A percentile compares a stretch with the other conserved stretches of the same genome.
Evolutionary conservation across 2,797 vertebrate genomes (phyloP).

Genomic region (Fringilla coelebs): DNA sequence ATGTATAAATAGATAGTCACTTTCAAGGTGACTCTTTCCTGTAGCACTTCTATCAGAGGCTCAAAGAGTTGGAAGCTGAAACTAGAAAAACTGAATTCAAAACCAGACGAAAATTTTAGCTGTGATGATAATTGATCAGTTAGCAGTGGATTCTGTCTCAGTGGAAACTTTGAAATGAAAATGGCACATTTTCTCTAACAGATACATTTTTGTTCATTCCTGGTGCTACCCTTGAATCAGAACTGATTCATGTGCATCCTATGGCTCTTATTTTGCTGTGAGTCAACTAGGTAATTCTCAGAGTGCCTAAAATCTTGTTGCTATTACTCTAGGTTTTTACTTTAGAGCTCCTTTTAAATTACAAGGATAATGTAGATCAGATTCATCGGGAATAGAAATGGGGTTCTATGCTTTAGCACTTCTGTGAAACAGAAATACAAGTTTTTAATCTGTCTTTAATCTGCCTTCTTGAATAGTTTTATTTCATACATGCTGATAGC

Average conservation of each 20-base stretch:
- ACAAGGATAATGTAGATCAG: not conserved
- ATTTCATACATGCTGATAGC: constrained; percentile 25
- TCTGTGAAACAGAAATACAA: not conserved
- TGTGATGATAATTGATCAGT: not conserved
- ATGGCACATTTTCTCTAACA: not conserved
- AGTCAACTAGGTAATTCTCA: not conserved
- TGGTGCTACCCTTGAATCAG: not conserved
- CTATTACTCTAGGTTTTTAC: not conserved
- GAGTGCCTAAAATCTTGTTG: not conserved
- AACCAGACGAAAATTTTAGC: not conserved
- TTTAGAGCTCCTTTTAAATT: not conserved
- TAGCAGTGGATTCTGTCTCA: not conserved
- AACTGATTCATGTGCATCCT: not conserved
- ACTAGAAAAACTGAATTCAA: not conserved
- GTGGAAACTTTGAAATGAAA: not conserved
- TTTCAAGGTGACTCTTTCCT: not conserved
- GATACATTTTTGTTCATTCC: not conserved
- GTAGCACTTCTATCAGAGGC: not conserved
- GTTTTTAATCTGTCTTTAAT: not conserved
- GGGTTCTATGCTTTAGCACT: not conserved
- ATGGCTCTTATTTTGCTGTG: not conserved
- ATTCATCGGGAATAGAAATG: not conserved
- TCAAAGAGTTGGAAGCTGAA: not conserved
- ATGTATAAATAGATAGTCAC: not conserved
- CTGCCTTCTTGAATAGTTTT: not conserved